These are phyloP conservation scores for Cydia splendana DNA, from an alignment of 1,140 invertebrate species.

Conservation along the genomic window DNA sequence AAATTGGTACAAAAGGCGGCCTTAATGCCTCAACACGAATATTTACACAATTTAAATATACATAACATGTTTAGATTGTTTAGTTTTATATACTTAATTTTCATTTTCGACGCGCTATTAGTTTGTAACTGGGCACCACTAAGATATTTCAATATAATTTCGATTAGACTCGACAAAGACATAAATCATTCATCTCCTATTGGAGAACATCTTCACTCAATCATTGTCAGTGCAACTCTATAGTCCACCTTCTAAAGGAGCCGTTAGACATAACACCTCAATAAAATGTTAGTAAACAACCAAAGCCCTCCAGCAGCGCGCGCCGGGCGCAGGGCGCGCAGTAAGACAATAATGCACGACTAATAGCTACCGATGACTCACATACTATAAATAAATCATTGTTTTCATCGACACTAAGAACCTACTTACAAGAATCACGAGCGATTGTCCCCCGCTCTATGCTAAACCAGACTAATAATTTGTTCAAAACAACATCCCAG, in stretches of 20 bases:
- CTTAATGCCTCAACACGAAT: too few relatives aligned
- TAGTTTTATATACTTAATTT: too few relatives aligned
- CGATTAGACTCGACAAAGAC: constrained; percentile 22
- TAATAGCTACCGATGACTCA: constrained; percentile 74
- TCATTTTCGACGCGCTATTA: neutral
- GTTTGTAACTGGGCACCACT: neutral
- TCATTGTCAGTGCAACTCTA: constrained; percentile 58
- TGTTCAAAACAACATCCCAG: constrained; percentile 67
- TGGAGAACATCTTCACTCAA: constrained; percentile 46
- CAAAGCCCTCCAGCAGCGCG: constrained; percentile 68
- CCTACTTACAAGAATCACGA: constrained; percentile 69
- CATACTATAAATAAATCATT: constrained; percentile 73
- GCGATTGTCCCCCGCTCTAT: constrained; percentile 67
- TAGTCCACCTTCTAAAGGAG: constrained; percentile 66
- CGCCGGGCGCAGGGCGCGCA: constrained; percentile 46
- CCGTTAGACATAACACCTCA: constrained; percentile 73
- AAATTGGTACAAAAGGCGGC: too few relatives aligned
- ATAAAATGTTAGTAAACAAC: constrained; percentile 79
- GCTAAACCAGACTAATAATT: constrained; percentile 78
- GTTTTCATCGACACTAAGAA: constrained; percentile 48
- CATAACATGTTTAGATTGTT: too few relatives aligned
- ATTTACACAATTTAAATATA: too few relatives aligned
- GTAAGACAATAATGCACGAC: constrained; percentile 64
- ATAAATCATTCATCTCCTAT: constrained; percentile 33
- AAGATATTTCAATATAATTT: constrained; percentile 11